These are phyloP conservation scores for Zygaena filipendulae DNA, from an alignment of 2,888 invertebrate species.

Conservation along the genomic window DNA sequence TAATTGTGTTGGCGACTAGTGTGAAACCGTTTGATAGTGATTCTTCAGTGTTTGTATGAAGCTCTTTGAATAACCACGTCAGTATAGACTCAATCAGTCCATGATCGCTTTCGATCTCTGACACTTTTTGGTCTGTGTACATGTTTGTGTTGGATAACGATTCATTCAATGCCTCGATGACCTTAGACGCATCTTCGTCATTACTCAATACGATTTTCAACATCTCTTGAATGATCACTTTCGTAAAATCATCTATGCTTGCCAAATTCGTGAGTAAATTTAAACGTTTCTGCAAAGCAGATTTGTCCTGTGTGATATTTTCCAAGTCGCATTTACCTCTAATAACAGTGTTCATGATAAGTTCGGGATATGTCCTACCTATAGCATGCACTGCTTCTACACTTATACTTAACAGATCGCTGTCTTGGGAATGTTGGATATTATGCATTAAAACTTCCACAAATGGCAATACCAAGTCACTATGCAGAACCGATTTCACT, in stretches of 20 bases:
- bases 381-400: slow-evolving; percentile 63
- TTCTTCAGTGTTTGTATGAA: slow-evolving; percentile 26
- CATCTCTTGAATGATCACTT: slow-evolving; percentile 52
- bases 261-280: slow-evolving; percentile 54
- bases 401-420: slow-evolving; percentile 47
- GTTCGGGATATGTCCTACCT: slow-evolving; percentile 57
- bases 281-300: slow-evolving; percentile 40
- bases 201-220: slow-evolving; percentile 33
- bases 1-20: slow-evolving; percentile 42
- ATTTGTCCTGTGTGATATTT: slow-evolving; percentile 33
- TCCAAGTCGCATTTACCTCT: slow-evolving; percentile 50
- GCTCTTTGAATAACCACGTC: slow-evolving; percentile 39
- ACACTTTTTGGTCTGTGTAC: slow-evolving; percentile 38
- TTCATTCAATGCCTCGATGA: slow-evolving; percentile 39
- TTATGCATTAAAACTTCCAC: slow-evolving; percentile 61
- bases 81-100: slow-evolving; percentile 45
- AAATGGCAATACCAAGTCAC: slow-evolving; percentile 54
- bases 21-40: slow-evolving; percentile 33
- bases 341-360: slow-evolving; percentile 61
- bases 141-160: slow-evolving; percentile 39
- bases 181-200: slow-evolving; percentile 32
- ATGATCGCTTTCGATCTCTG: slow-evolving; percentile 52
- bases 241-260: slow-evolving; percentile 55
- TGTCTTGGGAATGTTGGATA: slow-evolving; percentile 48
- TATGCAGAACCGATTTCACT: slow-evolving; percentile 49